Evolutionary conservation across 2,797 vertebrate species (phyloP), one percentile per base, ranked within the genome.

Genomic region (Triplophysa yarkandensis): DNA sequence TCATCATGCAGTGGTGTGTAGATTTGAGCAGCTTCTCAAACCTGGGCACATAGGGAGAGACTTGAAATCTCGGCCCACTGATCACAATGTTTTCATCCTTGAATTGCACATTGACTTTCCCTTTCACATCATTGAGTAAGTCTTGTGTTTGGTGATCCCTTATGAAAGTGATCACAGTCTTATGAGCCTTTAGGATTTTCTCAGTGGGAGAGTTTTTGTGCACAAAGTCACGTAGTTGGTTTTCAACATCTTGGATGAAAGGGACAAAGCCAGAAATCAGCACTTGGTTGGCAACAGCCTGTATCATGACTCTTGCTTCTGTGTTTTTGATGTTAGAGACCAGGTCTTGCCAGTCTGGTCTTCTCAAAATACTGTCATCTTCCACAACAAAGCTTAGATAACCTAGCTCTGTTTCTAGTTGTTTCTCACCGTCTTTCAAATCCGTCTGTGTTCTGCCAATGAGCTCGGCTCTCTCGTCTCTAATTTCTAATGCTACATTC

Each of bases 261-360:
- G 77, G 79, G 60, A 79, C 83, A 72, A 83, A 85, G 11, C 96
- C 96, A 60, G 87, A 83, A 57, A 97, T 83, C 1, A 90, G 76
- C 0, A 96, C 86, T 78, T 89, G 25, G 7, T 25, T 16, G n/a
- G 8, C 50, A 4, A 36, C 39, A 13, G 23, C 80, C 8, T 60
- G 52, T 63, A 94, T 87, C 60, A 48, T 27, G 21, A 91, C 67
- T 4, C 76, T 88, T 64, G 57, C 89, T 32, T 90, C 70, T 1
- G 30, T 76, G 10, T 81, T 81, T 32, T 3, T 46, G 27, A 93
- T 77, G n/a, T 10, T 25, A 3, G 9, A 25, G 64, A 88, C 80
- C 44, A 94, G 83, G 0, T 50, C 5, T 41, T 68, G 79, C 94
- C 95, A 98, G 55, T 88, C 86, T 25, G 71, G 62, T 65, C 9